These are phyloP conservation scores for Burhinus oedicnemus DNA, from an alignment of 2,113 vertebrate genomes.

Conservation along the genomic window DNA sequence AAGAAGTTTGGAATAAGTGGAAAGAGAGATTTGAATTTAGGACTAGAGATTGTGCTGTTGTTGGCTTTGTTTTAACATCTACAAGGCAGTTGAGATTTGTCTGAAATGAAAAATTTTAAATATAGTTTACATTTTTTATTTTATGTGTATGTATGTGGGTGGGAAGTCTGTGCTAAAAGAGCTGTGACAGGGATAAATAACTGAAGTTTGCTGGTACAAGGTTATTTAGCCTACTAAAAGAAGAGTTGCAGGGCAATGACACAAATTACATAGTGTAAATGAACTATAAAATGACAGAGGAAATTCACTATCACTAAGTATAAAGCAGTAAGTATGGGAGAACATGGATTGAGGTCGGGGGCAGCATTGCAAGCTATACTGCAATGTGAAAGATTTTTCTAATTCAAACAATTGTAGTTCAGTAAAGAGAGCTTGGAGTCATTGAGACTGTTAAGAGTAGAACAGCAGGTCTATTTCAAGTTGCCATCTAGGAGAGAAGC, in stretches of 20 bases:
- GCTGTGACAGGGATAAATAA: not conserved
- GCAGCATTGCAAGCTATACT: not conserved
- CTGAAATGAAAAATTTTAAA: not conserved
- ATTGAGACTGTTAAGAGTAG: not conserved
- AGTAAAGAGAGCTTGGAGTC: not conserved
- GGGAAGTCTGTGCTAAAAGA: not conserved
- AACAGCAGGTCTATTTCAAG: not conserved
- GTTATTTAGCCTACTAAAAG: not conserved
- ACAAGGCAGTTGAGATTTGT: not conserved
- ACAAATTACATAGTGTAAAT: not conserved
- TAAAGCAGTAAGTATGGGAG: not conserved
- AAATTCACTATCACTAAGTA: not conserved
- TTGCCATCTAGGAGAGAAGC: not conserved
- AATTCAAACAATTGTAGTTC: not conserved
- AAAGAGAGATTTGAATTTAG: not conserved
- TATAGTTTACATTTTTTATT: not conserved
- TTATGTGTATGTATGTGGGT: not conserved
- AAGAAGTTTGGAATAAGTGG: not conserved
- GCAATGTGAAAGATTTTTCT: not conserved
- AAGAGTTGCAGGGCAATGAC: not conserved
- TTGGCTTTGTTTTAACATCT: not conserved
- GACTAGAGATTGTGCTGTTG: not conserved
- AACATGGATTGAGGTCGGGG: not conserved
- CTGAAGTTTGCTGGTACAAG: not conserved
- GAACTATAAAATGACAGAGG: not conserved